Percentiles rank a stretch among this genome's conserved stretches.
Evolutionary conservation across 2,888 invertebrate species (phyloP).

Genomic region (Rhopalosiphum nymphaeae): DNA sequence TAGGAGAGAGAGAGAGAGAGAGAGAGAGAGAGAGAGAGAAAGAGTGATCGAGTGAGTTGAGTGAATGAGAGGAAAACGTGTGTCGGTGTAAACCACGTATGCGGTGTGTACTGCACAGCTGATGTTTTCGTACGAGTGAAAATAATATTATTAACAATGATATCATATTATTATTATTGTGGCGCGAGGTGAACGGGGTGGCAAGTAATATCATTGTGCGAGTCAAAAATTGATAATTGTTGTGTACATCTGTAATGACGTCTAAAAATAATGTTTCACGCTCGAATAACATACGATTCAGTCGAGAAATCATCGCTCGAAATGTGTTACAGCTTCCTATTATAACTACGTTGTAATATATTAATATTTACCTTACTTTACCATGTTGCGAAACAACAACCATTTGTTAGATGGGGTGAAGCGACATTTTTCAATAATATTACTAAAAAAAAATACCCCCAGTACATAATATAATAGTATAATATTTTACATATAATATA

Average conservation of each 20-base stretch:
- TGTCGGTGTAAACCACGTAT: not conserved
- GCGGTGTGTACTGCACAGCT: too few relatives aligned
- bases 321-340: not conserved
- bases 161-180: not conserved
- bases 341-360: not conserved
- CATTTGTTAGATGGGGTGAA: not conserved
- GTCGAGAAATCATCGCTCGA: not conserved
- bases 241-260: not conserved
- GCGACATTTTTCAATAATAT: too few relatives aligned
- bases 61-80: not conserved
- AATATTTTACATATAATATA: too few relatives aligned
- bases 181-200: not conserved
- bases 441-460: too few relatives aligned
- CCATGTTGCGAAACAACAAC: not conserved
- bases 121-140: not conserved
- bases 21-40: not conserved
- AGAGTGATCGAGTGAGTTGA: not conserved
- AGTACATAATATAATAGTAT: too few relatives aligned
- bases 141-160: not conserved
- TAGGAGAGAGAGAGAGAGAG: not conserved
- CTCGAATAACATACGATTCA: not conserved
- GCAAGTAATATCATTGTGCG: not conserved
- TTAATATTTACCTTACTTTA: not conserved
- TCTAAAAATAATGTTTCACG: not conserved
- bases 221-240: not conserved